These are phyloP conservation scores for Drosophila yooni DNA, from an alignment of 2,888 invertebrate genomes.

Conservation along the genomic window DNA sequence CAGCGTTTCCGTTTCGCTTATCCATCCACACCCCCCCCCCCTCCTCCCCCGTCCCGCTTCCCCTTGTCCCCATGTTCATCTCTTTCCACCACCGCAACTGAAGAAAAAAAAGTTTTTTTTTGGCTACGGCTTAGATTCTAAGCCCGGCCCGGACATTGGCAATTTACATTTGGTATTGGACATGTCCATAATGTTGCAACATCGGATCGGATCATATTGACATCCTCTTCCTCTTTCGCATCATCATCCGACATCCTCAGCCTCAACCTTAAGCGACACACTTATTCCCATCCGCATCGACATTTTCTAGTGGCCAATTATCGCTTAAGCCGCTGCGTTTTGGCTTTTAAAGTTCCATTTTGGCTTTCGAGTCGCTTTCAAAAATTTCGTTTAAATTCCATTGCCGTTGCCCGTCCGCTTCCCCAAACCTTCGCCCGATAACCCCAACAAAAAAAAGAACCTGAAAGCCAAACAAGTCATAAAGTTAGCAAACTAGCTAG, in stretches of 20 bases:
- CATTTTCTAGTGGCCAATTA: constrained; percentile 77
- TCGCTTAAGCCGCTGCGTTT: constrained; percentile 71
- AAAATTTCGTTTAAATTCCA: constrained; percentile 80
- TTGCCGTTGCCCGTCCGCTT: constrained; percentile 57
- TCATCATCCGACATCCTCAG: constrained; percentile 8
- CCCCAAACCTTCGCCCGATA: constrained; percentile 5
- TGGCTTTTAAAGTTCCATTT: constrained; percentile 63
- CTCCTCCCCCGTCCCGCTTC: constrained; percentile 1
- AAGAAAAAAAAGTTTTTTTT: constrained; percentile 8
- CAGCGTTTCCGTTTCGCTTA: constrained; percentile 29
- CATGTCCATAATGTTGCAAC: constrained; percentile 41
- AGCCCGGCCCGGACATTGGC: constrained; percentile 76
- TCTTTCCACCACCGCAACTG: constrained; percentile 14
- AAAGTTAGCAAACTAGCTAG: constrained; percentile 4
- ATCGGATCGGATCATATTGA: constrained; percentile 27
- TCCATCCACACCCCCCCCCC: constrained; percentile 1
- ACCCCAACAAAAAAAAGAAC: constrained; percentile 33
- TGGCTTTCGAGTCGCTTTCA: constrained; percentile 38
- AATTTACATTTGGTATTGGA: constrained; percentile 68
- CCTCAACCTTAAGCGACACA: background rate
- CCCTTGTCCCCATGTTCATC: background rate
- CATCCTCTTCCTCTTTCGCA: background rate
- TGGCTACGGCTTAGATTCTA: constrained; percentile 59
- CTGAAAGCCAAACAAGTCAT: constrained; percentile 61
- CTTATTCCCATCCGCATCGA: constrained; percentile 57